Percentiles rank a stretch among this genome's conserved stretches.
Evolutionary conservation across 2,797 vertebrate species (phyloP).

Genomic region (Pantherophis vulpinus): DNA sequence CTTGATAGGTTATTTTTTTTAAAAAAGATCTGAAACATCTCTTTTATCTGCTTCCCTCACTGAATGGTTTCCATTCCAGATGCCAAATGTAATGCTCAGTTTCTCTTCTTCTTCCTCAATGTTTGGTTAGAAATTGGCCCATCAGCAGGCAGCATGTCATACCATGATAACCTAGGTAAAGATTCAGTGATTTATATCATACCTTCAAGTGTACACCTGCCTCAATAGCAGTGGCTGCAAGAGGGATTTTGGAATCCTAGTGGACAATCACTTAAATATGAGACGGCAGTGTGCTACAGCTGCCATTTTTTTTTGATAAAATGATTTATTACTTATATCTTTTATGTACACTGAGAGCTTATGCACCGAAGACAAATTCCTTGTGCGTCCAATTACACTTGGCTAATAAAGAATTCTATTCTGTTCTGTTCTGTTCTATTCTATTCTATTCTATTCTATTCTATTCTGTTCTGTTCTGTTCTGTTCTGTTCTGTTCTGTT

Average conservation of each 20-base stretch:
- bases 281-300: no score
- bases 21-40: slow-evolving; percentile 16
- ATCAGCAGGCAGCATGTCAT: slow-evolving; percentile 47
- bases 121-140: slow-evolving; percentile 47
- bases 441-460: no score
- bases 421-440: no score
- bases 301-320: no score
- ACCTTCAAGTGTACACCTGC: slow-evolving; percentile 53
- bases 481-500: no score
- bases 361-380: no score
- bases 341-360: no score
- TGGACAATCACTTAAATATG: neutral
- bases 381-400: no score
- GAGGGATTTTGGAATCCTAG: neutral
- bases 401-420: no score
- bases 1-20: slow-evolving; percentile 12
- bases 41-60: neutral
- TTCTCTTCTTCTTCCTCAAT: slow-evolving; percentile 38
- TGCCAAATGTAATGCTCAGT: neutral
- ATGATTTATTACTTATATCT: no score
- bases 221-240: neutral
- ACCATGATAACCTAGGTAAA: slow-evolving; percentile 36
- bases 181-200: slow-evolving; percentile 49
- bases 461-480: no score
- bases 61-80: slow-evolving; percentile 5